Conservation (phyloP, 2,113 vertebrate species). For the Centropus unirufus region DNA sequence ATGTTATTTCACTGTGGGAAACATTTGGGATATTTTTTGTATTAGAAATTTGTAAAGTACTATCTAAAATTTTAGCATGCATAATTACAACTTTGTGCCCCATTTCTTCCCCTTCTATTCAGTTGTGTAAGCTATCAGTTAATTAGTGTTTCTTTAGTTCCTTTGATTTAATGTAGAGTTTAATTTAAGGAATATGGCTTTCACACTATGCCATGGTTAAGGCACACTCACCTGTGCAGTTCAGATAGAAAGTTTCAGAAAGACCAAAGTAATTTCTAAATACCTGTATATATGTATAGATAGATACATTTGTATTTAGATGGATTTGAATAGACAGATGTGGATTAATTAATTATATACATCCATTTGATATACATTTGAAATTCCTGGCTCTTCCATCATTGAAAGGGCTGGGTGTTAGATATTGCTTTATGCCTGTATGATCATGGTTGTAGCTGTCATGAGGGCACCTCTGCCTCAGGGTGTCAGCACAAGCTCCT, state of each 20-base stretch:
- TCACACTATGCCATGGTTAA: fast-evolving
- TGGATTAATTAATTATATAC: not conserved
- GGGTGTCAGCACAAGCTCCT: not conserved
- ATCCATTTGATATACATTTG: not conserved
- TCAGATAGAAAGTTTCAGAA: not conserved
- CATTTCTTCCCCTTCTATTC: not conserved
- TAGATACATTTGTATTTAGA: not conserved
- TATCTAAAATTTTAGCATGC: not conserved
- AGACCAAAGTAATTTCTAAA: not conserved
- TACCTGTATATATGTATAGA: not conserved
- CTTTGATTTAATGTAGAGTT: not conserved
- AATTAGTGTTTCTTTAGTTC: not conserved
- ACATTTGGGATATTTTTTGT: not conserved
- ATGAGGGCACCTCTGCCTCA: not conserved
- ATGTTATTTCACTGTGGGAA: not conserved
- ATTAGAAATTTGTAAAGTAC: not conserved
- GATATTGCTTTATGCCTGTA: not conserved
- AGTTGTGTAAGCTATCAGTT: not conserved
- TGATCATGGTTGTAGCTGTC: not conserved
- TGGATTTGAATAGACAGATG: not conserved
- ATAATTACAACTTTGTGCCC: not conserved
- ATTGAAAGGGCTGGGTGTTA: not conserved
- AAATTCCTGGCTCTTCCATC: not conserved
- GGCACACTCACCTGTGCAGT: not conserved
- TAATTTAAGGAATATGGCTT: not conserved